Evolutionary conservation across 2,888 invertebrate genomes (phyloP).

Genomic region (Clepsis dumicolana): DNA sequence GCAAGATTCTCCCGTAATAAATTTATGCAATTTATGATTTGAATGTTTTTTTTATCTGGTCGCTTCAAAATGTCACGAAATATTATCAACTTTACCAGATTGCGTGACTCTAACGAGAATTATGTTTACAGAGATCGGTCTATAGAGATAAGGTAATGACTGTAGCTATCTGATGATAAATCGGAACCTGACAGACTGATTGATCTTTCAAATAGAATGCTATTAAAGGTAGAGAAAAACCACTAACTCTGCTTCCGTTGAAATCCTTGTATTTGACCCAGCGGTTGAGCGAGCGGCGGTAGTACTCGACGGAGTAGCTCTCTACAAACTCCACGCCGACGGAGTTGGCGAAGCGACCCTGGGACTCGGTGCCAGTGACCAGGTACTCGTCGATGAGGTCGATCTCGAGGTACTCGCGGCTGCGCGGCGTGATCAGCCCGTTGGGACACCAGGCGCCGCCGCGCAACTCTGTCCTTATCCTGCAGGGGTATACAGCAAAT

Average conservation of each 20-base stretch:
- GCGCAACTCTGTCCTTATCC: slow-evolving; percentile 93
- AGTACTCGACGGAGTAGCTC: slow-evolving; percentile 93
- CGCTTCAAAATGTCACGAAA: slow-evolving; percentile 1
- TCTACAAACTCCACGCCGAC: slow-evolving; percentile 96
- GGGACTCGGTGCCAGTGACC: slow-evolving; percentile 94
- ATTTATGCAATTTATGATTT: slow-evolving; percentile 13
- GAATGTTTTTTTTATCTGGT: slow-evolving; percentile 14
- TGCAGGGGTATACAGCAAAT: slow-evolving; percentile 62
- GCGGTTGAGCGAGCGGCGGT: slow-evolving; percentile 88
- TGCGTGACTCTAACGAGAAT: not conserved
- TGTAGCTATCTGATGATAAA: not conserved
- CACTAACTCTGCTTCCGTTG: slow-evolving; percentile 90
- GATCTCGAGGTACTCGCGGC: slow-evolving; percentile 94
- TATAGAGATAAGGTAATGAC: not conserved
- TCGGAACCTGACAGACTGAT: not conserved
- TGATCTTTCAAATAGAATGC: not conserved
- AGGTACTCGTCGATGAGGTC: slow-evolving; percentile 91
- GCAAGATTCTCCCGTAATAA: slow-evolving; percentile 2
- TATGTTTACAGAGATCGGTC: not conserved
- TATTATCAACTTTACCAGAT: not conserved
- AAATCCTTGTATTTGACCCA: slow-evolving; percentile 94
- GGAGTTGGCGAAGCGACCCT: slow-evolving; percentile 96
- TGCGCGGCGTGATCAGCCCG: slow-evolving; percentile 90
- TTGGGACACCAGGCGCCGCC: slow-evolving; percentile 98
- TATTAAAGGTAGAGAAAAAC: not conserved